Evolutionary conservation across 2,113 vertebrate species (phyloP).

Genomic region (Neoarius graeffei): DNA sequence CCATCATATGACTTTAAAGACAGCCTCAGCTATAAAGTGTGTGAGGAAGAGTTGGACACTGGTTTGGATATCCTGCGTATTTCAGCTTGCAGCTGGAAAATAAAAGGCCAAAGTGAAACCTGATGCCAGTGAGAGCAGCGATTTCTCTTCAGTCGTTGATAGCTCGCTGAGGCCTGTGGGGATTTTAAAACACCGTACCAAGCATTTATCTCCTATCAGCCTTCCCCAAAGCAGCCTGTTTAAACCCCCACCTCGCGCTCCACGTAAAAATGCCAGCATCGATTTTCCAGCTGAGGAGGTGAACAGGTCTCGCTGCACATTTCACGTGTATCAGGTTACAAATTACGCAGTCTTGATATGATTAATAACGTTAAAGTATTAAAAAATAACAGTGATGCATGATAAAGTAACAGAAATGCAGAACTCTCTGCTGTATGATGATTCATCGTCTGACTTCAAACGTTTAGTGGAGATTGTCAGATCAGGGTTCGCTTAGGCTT

Average conservation of each 20-base stretch:
- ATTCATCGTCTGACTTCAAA: not conserved
- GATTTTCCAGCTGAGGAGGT: not conserved
- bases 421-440: not conserved
- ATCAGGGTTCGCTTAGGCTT: not conserved
- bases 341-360: not conserved
- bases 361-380: not conserved
- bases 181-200: slow-evolving; percentile 7
- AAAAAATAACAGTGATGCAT: not conserved
- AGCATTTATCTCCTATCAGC: slow-evolving; percentile 27
- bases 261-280: slow-evolving; percentile 15
- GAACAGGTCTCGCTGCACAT: slow-evolving; percentile 11
- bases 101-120: not conserved
- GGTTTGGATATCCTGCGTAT: slow-evolving; percentile 13
- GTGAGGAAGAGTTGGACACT: not conserved
- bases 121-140: not conserved
- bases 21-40: not conserved
- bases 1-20: not conserved
- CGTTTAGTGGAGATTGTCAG: slow-evolving; percentile 3
- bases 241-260: not conserved
- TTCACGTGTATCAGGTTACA: slow-evolving; percentile 5
- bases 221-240: not conserved
- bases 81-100: not conserved
- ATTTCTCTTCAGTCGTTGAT: slow-evolving; percentile 20
- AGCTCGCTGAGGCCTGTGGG: slow-evolving; percentile 9
- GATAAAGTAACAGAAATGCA: not conserved